Percentiles rank a stretch among this genome's conserved stretches.
phyloP scores from a whole-genome alignment of 1,140 invertebrate genomes.

The Lycorma delicatula region DNA sequence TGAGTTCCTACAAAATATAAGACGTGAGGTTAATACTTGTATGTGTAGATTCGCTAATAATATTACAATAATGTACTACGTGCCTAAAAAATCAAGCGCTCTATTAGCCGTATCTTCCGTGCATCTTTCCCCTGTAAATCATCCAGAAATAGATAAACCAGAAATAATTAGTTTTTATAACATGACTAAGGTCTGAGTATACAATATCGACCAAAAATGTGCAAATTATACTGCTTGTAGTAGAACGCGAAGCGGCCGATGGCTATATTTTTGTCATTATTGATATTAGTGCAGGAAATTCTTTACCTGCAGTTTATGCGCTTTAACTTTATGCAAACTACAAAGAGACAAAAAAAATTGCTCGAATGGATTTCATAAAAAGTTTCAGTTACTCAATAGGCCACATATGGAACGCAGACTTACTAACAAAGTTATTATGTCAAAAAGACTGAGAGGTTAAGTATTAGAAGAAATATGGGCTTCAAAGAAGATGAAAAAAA shows the following conservation, averaged over 20 bases:
- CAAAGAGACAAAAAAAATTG: not conserved
- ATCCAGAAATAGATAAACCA: constrained; percentile 25
- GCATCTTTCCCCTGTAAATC: constrained; percentile 21
- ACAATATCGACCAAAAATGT: constrained; percentile 30
- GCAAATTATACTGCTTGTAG: constrained; percentile 24
- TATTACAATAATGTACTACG: constrained; percentile 26
- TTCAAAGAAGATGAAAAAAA: not conserved
- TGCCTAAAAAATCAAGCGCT: constrained; percentile 27
- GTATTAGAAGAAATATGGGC: not conserved
- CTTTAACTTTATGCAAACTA: not conserved
- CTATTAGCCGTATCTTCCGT: constrained; percentile 27
- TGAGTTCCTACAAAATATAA: too few relatives aligned
- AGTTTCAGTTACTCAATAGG: constrained; percentile 26
- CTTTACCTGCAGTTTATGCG: too few relatives aligned
- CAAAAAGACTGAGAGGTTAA: not conserved
- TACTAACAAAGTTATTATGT: not conserved
- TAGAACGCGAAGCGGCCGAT: constrained; percentile 29
- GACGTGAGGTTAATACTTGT: too few relatives aligned
- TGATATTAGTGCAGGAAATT: not conserved
- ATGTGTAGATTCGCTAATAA: constrained; percentile 26
- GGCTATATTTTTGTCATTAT: constrained; percentile 26
- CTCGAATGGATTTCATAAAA: constrained; percentile 1
- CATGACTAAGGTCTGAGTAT: constrained; percentile 32
- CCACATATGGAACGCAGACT: not conserved
- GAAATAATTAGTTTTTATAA: constrained; percentile 36